phyloP scores from a whole-genome alignment of 2,113 vertebrate genomes.

The Setophaga coronata region DNA sequence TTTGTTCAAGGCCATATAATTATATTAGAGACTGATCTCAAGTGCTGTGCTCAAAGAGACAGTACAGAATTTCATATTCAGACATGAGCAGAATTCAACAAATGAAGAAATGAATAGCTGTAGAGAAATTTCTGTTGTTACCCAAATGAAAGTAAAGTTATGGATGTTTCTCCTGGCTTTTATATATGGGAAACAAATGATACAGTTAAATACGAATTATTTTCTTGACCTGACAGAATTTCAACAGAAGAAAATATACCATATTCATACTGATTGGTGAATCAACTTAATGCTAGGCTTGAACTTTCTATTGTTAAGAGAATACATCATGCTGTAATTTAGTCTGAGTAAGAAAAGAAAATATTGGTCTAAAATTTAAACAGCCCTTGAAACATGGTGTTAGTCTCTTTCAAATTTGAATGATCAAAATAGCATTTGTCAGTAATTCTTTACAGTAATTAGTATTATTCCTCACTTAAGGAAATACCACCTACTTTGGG shows the following conservation, averaged over 20 bases:
- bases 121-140: not conserved
- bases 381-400: not conserved
- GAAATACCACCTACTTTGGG: not conserved
- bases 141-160: not conserved
- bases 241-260: not conserved
- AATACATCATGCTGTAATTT: not conserved
- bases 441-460: constrained; percentile 2
- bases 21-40: not conserved
- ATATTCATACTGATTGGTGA: not conserved
- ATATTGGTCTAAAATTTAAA: not conserved
- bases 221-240: not conserved
- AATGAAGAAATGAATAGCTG: not conserved
- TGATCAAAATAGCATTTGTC: not conserved
- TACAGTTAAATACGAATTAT: not conserved
- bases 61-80: not conserved
- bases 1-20: constrained; percentile 10
- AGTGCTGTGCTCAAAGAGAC: not conserved
- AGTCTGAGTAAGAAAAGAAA: not conserved
- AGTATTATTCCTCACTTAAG: not conserved
- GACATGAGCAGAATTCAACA: not conserved
- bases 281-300: not conserved
- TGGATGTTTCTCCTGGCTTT: constrained; percentile 1
- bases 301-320: not conserved
- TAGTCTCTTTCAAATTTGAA: not conserved
- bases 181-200: not conserved